Evolutionary conservation across 2,113 vertebrate genomes (phyloP).

Genomic region (Notarius quadriscutis): DNA sequence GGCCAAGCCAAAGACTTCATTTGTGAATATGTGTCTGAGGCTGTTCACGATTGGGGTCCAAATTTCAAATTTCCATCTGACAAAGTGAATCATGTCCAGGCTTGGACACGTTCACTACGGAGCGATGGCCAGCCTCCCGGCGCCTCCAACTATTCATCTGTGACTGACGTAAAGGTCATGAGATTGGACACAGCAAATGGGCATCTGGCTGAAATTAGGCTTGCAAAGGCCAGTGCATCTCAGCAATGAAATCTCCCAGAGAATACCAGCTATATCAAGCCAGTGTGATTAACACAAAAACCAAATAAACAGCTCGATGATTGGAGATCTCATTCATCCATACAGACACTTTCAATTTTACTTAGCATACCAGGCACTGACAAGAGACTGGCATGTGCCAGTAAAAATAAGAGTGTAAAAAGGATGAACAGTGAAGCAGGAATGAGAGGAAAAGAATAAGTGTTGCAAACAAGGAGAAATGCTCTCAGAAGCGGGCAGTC

Average conservation of each 20-base stretch:
- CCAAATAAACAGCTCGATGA: slow-evolving; percentile 7
- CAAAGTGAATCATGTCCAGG: slow-evolving; percentile 43
- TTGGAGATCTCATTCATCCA: neutral
- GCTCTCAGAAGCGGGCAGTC: slow-evolving; percentile 65
- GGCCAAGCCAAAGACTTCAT: slow-evolving; percentile 21
- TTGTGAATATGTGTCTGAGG: slow-evolving; percentile 13
- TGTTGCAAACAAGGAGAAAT: slow-evolving; percentile 63
- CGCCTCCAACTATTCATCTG: slow-evolving; percentile 33
- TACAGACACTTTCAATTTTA: slow-evolving; percentile 4
- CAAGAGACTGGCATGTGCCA: neutral
- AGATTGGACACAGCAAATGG: slow-evolving; percentile 39
- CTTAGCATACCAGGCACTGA: neutral
- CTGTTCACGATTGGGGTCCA: slow-evolving; percentile 13
- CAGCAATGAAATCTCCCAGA: slow-evolving; percentile 12
- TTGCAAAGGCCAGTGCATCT: slow-evolving; percentile 37
- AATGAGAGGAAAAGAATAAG: slow-evolving; percentile 49
- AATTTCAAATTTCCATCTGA: slow-evolving; percentile 40
- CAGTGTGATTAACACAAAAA: slow-evolving; percentile 17
- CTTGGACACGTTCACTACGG: slow-evolving; percentile 37
- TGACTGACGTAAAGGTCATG: slow-evolving; percentile 50
- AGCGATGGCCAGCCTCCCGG: slow-evolving; percentile 33
- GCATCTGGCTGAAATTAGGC: slow-evolving; percentile 46
- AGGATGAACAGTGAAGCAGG: neutral
- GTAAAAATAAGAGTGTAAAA: neutral
- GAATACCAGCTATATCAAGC: slow-evolving; percentile 23